A percentile compares a stretch with the other conserved stretches of the same genome.
These are phyloP conservation scores for Forbesichthys agassizii DNA, from an alignment of 2,113 vertebrate species.

Conservation along the genomic window DNA sequence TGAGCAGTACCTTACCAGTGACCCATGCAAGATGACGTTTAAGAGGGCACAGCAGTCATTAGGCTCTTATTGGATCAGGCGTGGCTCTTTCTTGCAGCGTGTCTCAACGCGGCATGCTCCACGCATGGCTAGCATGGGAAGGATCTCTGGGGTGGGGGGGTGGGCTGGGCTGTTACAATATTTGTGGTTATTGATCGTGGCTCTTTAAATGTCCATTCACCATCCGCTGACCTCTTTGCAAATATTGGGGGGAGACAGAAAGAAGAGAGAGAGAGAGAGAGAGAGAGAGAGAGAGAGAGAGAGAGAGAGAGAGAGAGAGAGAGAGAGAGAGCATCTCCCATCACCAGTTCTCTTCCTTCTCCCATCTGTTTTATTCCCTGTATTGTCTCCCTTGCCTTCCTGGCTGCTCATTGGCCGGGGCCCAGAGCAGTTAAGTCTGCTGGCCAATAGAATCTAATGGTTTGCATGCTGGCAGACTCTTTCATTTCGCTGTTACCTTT, in stretches of 20 bases:
- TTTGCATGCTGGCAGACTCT: slow-evolving; percentile 61
- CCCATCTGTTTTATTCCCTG: slow-evolving; percentile 54
- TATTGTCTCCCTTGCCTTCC: slow-evolving; percentile 5
- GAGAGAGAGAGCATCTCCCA: slow-evolving; percentile 56
- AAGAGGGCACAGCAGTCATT: slow-evolving; percentile 38
- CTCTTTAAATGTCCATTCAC: slow-evolving; percentile 62
- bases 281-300: slow-evolving; percentile 47
- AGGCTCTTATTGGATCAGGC: slow-evolving; percentile 48
- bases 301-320: too few relatives aligned
- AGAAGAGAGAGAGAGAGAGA: background rate
- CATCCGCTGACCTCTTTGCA: slow-evolving; percentile 62
- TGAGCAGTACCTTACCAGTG: slow-evolving; percentile 44
- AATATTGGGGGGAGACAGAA: slow-evolving; percentile 63
- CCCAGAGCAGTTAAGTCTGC: slow-evolving; percentile 65
- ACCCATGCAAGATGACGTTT: slow-evolving; percentile 52
- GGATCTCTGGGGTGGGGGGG: slow-evolving; percentile 19
- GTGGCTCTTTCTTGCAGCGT: slow-evolving; percentile 27
- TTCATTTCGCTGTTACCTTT: slow-evolving; percentile 68
- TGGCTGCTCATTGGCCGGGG: slow-evolving; percentile 52
- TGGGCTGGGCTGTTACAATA: slow-evolving; percentile 47
- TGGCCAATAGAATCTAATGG: slow-evolving; percentile 71
- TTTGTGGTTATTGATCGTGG: slow-evolving; percentile 71
- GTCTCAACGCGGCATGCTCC: slow-evolving; percentile 31
- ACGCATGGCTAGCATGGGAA: slow-evolving; percentile 35
- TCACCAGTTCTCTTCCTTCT: background rate